Evolutionary conservation across 2,797 vertebrate species (phyloP), one percentile per base, ranked within the genome.

Genomic region (Sarcoramphus papa): DNA sequence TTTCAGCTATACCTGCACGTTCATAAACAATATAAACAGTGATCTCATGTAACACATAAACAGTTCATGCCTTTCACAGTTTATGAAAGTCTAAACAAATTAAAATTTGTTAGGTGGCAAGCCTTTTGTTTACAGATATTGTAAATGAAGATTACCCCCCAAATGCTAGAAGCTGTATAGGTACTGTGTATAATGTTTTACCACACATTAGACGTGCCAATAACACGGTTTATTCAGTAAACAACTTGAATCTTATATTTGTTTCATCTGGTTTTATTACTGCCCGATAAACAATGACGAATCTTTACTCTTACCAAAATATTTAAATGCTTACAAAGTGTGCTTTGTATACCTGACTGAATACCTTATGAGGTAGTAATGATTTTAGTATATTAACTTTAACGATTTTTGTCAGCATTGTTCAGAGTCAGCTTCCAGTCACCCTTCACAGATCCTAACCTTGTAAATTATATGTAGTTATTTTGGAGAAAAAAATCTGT

Each of bases 181-280:
- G 97, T 98, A 98, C 97, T 93, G 96, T 98, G 97, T 97, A 98
- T 98, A 98, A 97, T 98, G 98, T 98, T 98, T 98, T 98, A 98
- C 97, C 98, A 98, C 97, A 98, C 98, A 97, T 98, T 99, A 99
- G 98, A 98, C 98, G 99, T 99, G 98, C 99, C 99, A 99, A 98
- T 98, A 98, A 98, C 98, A 98, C 90, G 96, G 94, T 98, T 98
- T 97, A 97, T 97, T 98, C 97, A 96, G 98, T 98, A 97, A 97
- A 97, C 97, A 95, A 97, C 96, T 98, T 98, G 96, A 96, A 97
- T 98, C 97, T 98, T 98, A 90, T 92, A 93, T 97, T 97, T 97
- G 97, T 98, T 98, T 98, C 95, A 97, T 97, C 95, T 98, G 97
- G 97, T 98, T 98, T 98, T 98, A 95, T 98, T 97, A 95, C 97